Conservation (phyloP, 1,140 invertebrate species). For the Lamellibrachia luymesi region DNA sequence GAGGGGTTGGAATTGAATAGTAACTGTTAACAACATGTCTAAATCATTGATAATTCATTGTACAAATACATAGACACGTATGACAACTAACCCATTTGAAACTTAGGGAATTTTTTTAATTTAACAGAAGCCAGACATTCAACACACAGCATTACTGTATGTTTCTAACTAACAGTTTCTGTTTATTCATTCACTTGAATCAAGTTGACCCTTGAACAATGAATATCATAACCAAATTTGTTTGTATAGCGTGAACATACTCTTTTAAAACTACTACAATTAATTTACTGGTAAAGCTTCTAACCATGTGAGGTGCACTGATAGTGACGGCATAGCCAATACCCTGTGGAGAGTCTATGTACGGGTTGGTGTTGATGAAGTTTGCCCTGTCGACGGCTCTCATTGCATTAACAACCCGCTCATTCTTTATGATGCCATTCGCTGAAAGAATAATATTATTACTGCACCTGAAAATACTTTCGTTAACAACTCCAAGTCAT, state of each 20-base stretch:
- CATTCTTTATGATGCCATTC: slow-evolving; percentile 80
- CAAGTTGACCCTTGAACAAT: not conserved
- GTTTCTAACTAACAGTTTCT: not conserved
- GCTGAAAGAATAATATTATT: slow-evolving; percentile 62
- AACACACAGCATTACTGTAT: not conserved
- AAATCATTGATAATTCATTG: no score
- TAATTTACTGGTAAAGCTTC: not conserved
- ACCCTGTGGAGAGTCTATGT: slow-evolving; percentile 79
- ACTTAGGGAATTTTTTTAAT: no score
- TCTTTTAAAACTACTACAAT: not conserved
- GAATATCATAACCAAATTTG: not conserved
- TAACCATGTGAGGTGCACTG: slow-evolving; percentile 96
- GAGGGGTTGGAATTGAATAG: no score
- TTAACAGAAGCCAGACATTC: not conserved
- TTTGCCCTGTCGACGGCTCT: slow-evolving; percentile 78
- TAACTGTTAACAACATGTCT: no score
- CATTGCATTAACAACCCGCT: slow-evolving; percentile 82
- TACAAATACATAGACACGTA: no score
- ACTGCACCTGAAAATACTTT: not conserved
- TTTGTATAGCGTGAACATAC: not conserved
- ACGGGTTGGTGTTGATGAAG: slow-evolving; percentile 75
- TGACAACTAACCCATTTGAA: no score
- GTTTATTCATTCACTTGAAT: not conserved
- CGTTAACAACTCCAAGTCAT: not conserved
- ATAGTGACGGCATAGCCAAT: slow-evolving; percentile 81